phyloP scores from a whole-genome alignment of 1,140 invertebrate genomes.

The Zaprionus tsacasi region DNA sequence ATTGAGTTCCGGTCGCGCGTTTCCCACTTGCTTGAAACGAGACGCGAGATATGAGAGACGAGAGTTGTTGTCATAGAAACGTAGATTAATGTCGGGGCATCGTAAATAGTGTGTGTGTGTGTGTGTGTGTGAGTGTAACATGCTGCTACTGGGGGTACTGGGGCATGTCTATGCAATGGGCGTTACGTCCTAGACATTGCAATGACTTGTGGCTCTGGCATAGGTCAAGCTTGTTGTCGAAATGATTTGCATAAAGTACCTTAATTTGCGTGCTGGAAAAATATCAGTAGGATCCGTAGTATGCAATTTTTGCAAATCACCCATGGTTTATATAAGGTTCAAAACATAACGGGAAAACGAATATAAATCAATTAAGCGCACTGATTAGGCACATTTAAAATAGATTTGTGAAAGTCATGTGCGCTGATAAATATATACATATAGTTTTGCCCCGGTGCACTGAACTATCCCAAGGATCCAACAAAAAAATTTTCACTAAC shows the following conservation, averaged over 20 bases:
- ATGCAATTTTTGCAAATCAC: slow-evolving; percentile 44
- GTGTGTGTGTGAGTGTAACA: not conserved
- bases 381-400: slow-evolving; percentile 23
- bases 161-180: not conserved
- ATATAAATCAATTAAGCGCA: slow-evolving; percentile 21
- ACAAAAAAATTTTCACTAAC: not conserved
- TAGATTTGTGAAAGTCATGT: slow-evolving; percentile 39
- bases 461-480: slow-evolving; percentile 30
- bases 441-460: slow-evolving; percentile 7
- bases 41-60: slow-evolving; percentile 32
- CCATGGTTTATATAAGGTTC: slow-evolving; percentile 22
- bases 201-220: slow-evolving; percentile 32
- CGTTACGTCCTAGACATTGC: slow-evolving; percentile 20
- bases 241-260: slow-evolving; percentile 51
- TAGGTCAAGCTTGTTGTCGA: slow-evolving; percentile 48
- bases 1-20: slow-evolving; percentile 32
- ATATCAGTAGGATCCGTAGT: slow-evolving; percentile 2
- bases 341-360: slow-evolving; percentile 23
- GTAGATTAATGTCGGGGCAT: slow-evolving; percentile 10
- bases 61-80: slow-evolving; percentile 23
- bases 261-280: slow-evolving; percentile 14
- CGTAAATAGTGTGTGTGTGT: not conserved
- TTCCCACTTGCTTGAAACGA: slow-evolving; percentile 10
- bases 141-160: slow-evolving; percentile 4
- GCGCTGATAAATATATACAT: slow-evolving; percentile 28